Conservation (phyloP, 2,797 vertebrate genomes). For the Semaprochilodus insignis region DNA sequence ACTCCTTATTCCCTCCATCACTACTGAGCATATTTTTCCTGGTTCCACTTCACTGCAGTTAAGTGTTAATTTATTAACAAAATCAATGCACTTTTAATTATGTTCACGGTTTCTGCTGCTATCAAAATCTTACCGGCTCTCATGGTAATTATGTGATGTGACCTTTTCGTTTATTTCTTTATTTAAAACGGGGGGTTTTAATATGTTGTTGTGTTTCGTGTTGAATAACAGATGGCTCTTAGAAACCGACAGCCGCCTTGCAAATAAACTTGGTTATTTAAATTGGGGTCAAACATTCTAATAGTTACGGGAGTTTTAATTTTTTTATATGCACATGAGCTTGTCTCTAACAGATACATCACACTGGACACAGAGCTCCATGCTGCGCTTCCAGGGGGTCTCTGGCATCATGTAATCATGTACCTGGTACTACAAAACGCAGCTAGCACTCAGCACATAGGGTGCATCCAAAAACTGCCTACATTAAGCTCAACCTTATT, state of each 20-base stretch:
- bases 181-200: not conserved
- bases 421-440: too few species aligned
- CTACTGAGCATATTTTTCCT: not conserved
- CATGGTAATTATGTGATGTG: constrained; percentile 16
- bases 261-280: constrained; percentile 1
- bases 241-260: not conserved
- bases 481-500: too few species aligned
- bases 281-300: too few species aligned
- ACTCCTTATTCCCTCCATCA: not conserved
- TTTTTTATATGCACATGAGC: too few species aligned
- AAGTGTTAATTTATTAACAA: not conserved
- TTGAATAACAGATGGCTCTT: not conserved
- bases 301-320: too few species aligned
- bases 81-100: constrained; percentile 21
- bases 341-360: too few species aligned
- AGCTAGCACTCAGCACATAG: too few species aligned
- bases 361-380: too few species aligned
- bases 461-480: too few species aligned
- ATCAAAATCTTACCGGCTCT: constrained; percentile 1
- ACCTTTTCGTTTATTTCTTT: constrained; percentile 25
- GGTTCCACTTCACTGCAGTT: not conserved
- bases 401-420: too few species aligned
- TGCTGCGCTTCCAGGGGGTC: too few species aligned
- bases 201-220: not conserved
- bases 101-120: not conserved